These are phyloP conservation scores for Chrysopa pallens DNA, from an alignment of 1,140 invertebrate genomes.

Conservation along the genomic window DNA sequence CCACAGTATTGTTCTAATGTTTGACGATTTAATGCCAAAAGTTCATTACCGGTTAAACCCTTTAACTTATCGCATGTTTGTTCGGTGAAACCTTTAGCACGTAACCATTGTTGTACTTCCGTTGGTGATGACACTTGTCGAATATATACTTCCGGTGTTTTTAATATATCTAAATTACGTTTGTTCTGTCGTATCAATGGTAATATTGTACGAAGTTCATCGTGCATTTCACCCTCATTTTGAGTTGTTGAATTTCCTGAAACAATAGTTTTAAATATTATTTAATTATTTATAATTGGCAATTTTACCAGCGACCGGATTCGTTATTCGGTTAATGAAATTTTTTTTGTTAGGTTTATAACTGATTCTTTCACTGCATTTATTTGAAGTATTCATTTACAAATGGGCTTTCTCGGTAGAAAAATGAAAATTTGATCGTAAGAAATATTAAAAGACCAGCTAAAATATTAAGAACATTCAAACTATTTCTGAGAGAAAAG, in stretches of 20 bases:
- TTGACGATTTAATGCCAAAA: slow-evolving; percentile 42
- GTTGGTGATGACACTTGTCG: slow-evolving; percentile 36
- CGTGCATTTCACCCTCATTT: slow-evolving; percentile 33
- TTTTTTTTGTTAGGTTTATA: too few species aligned
- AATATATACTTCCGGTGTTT: slow-evolving; percentile 54
- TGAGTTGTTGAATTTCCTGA: slow-evolving; percentile 1
- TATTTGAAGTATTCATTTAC: too few species aligned
- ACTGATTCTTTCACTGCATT: too few species aligned
- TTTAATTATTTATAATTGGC: too few species aligned
- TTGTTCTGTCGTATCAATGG: slow-evolving; percentile 34
- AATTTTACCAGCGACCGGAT: too few species aligned
- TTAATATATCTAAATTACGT: slow-evolving; percentile 37
- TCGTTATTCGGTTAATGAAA: too few species aligned
- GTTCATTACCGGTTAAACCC: slow-evolving; percentile 43
- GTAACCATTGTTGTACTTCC: slow-evolving; percentile 59
- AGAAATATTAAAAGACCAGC: too few species aligned
- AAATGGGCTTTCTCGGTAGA: too few species aligned
- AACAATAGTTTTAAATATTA: too few species aligned
- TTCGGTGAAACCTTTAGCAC: slow-evolving; percentile 52
- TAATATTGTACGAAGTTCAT: slow-evolving; percentile 49
- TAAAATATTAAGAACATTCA: too few species aligned
- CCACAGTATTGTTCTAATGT: slow-evolving; percentile 53
- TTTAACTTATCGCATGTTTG: slow-evolving; percentile 40
- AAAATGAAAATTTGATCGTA: too few species aligned
- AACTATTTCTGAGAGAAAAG: too few species aligned